These are phyloP conservation scores for Iguana delicatissima DNA, from an alignment of 2,797 vertebrate species.

Conservation along the genomic window DNA sequence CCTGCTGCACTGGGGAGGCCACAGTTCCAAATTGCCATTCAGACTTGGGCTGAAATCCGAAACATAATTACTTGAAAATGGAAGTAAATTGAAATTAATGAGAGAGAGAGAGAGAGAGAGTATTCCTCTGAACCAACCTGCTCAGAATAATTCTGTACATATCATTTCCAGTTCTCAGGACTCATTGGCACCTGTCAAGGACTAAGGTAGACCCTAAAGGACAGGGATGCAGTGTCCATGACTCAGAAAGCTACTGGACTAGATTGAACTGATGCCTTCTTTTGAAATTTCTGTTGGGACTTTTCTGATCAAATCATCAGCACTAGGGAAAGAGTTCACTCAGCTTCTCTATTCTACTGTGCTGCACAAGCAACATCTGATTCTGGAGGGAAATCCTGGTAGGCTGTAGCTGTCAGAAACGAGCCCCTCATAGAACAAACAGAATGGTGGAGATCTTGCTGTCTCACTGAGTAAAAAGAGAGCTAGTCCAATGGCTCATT, in stretches of 20 bases:
- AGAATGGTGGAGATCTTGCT: background rate
- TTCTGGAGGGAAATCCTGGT: background rate
- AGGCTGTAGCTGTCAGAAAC: background rate
- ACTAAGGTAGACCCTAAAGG: background rate
- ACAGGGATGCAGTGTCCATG: background rate
- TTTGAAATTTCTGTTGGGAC: conserved; percentile 6
- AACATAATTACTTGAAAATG: conserved; percentile 27
- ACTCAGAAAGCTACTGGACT: background rate
- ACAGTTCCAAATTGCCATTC: conserved; percentile 18
- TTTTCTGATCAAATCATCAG: background rate
- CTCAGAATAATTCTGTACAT: conserved; percentile 11
- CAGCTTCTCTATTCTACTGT: background rate
- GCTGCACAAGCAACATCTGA: background rate
- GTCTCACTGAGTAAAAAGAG: background rate
- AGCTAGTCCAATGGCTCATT: background rate
- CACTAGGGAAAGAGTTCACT: background rate
- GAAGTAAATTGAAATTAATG: conserved; percentile 34
- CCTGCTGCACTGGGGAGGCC: background rate
- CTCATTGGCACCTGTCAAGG: background rate
- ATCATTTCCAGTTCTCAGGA: background rate
- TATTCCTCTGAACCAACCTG: conserved; percentile 11
- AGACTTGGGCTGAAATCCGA: conserved; percentile 35
- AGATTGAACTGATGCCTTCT: background rate
- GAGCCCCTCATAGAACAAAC: background rate
- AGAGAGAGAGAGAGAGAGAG: background rate